A percentile compares a stretch with the other conserved stretches of the same genome.
Evolutionary conservation across 2,113 vertebrate genomes (phyloP).

Genomic region (Lepisosteus osseus): DNA sequence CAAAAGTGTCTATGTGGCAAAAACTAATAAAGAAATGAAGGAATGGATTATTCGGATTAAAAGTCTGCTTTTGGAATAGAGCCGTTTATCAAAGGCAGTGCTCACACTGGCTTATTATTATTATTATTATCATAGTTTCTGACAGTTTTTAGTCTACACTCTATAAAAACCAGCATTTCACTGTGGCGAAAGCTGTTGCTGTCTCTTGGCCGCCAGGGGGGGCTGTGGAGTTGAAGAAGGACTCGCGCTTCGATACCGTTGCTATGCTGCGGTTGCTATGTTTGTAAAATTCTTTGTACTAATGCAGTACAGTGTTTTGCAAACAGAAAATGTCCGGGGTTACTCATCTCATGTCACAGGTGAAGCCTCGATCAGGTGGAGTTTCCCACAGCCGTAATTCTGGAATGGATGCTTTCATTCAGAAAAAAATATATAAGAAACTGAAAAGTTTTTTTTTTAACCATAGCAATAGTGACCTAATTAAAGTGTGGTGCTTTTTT

Average conservation of each 20-base stretch:
- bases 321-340: constrained; percentile 10
- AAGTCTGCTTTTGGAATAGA: too few species aligned
- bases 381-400: neutral
- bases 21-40: too few species aligned
- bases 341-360: constrained; percentile 8
- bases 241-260: constrained; percentile 16
- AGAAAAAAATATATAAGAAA: too few species aligned
- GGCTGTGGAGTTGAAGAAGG: neutral
- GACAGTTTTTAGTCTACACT: too few species aligned
- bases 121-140: neutral
- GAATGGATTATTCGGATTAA: too few species aligned
- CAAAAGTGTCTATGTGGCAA: too few species aligned
- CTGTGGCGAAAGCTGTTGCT: neutral
- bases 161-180: neutral
- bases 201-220: constrained; percentile 22
- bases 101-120: too few species aligned
- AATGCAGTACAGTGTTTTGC: constrained; percentile 2
- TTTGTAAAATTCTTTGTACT: constrained; percentile 5
- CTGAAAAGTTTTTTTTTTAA: neutral
- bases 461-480: too few species aligned
- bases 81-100: too few species aligned
- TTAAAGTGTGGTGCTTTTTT: too few species aligned
- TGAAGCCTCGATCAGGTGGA: neutral
- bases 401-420: neutral
- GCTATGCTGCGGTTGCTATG: constrained; percentile 20